Base-by-base conservation (phyloP, 2,888 invertebrate genomes). In the Drosophila robusta region DNA sequence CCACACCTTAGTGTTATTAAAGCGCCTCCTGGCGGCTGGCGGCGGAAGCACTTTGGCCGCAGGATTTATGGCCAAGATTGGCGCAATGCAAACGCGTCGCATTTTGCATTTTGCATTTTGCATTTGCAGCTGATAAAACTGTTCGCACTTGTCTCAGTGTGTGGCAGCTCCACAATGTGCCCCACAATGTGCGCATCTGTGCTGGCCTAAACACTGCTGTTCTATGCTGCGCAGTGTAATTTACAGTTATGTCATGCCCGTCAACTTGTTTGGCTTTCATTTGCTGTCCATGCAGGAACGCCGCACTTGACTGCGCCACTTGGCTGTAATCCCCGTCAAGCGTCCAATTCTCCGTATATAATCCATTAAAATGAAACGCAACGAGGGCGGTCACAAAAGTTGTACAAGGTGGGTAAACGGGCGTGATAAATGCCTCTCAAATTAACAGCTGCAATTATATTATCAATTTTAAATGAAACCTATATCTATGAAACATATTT, bases 251-350 rank as follows among this genome's bases (percentile, higher is more conserved):
- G 75, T 75, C 78, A 75, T 78, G 63, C 34, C 55, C 51, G 49
- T 78, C 64, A 75, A 69, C 80, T 87, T 87, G 82, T 87, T 87
- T 87, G 88, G 88, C 83, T 85, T 82, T 87, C 82, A 88, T 86
- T 86, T 70, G 69, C 62, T 62, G 86, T 74, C 86, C 87, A 85
- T 69, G 66, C 63, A 61, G 56, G 22, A 41, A 52, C 49, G 34
- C 46, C 46, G 22, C 58, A 64, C 75, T 78, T 78, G 78, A 70
- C 70, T 65, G 75, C 69, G 75, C 55, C 70, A 78, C 78, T 78
- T 74, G 70, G 34, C 69, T 8, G 65, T 74, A 75, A 75, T 75
- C 57, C 75, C 44, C 65, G 70, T 41, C 78, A 78, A 78, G 75
- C 58, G 75, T 75, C 75, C 70, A 70, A 75, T 75, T 75, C 60